A percentile compares a stretch with the other conserved stretches of the same genome.
These are phyloP conservation scores for Syritta pipiens DNA, from an alignment of 2,888 invertebrate genomes.

Conservation along the genomic window DNA sequence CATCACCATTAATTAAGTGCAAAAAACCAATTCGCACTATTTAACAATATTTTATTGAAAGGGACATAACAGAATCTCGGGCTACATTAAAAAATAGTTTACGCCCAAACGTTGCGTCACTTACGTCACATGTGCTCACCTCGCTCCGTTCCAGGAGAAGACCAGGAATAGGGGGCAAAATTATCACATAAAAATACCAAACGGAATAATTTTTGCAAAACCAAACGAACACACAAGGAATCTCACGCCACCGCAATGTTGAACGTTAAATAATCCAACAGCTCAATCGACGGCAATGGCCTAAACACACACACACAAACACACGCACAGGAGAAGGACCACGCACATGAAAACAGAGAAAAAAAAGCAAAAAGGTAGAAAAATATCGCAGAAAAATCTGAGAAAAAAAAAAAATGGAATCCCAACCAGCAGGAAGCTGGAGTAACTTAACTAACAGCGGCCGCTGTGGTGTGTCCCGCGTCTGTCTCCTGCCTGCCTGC, in stretches of 20 bases:
- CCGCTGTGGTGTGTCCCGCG: not conserved
- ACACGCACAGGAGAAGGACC: constrained; percentile 19
- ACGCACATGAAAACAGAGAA: not conserved
- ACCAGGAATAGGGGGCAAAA: too few species aligned
- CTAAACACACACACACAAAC: constrained; percentile 10
- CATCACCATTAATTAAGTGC: constrained; percentile 64
- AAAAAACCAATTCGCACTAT: constrained; percentile 67
- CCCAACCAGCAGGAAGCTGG: constrained; percentile 53
- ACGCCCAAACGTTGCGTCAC: constrained; percentile 49
- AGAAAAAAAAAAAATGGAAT: constrained; percentile 4
- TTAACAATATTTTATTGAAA: constrained; percentile 66
- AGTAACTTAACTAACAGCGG: not conserved
- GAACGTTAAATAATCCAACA: constrained; percentile 62
- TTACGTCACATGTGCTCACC: constrained; percentile 15
- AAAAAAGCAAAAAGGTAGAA: not conserved
- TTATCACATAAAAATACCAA: constrained; percentile 67
- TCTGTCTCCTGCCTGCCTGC: constrained; percentile 14
- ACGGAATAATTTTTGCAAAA: constrained; percentile 59
- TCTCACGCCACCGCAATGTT: constrained; percentile 37
- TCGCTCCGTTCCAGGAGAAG: not conserved
- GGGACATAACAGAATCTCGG: constrained; percentile 52
- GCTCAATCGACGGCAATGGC: constrained; percentile 57
- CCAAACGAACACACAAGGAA: constrained; percentile 6
- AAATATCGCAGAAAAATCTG: not conserved
- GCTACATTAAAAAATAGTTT: constrained; percentile 48